Evolutionary conservation across 2,797 vertebrate genomes (phyloP).

Genomic region (Alexandromys oeconomus): DNA sequence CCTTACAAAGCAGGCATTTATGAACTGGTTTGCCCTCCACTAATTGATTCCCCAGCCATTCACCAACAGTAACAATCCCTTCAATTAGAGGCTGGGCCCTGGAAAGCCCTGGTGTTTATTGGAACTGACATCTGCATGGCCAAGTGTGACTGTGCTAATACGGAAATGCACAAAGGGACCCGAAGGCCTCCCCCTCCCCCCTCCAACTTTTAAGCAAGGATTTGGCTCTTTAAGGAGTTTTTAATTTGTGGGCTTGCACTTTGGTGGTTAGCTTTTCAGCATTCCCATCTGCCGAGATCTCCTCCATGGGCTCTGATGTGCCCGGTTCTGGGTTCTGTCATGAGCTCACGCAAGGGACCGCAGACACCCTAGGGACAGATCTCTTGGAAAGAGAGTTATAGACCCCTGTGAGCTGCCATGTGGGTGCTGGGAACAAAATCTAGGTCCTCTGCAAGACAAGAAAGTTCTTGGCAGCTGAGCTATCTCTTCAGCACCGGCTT

Average conservation of each 20-base stretch:
- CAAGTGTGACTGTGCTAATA: constrained; percentile 82
- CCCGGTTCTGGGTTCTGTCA: neutral
- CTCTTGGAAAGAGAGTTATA: neutral
- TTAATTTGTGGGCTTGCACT: constrained; percentile 46
- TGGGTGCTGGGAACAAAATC: neutral
- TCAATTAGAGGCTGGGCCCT: constrained; percentile 82
- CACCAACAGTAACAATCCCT: constrained; percentile 87
- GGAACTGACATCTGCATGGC: constrained; percentile 85
- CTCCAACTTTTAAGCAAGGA: constrained; percentile 35
- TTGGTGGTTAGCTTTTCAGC: neutral
- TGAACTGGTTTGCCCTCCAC: constrained; percentile 87
- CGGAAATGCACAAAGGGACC: constrained; percentile 69
- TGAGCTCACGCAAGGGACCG: neutral
- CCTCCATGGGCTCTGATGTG: neutral
- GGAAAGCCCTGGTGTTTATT: constrained; percentile 84
- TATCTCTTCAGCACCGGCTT: neutral
- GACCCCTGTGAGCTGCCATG: neutral
- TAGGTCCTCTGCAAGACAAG: neutral
- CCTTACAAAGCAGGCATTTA: constrained; percentile 88
- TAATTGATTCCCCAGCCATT: constrained; percentile 89
- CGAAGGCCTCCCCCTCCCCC: constrained; percentile 15
- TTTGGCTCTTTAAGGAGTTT: neutral
- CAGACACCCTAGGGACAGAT: neutral
- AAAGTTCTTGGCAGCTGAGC: neutral
- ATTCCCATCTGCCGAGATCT: constrained; percentile 1